Evolutionary conservation across 2,888 invertebrate genomes (phyloP).

Genomic region (Hemithea aestivaria): DNA sequence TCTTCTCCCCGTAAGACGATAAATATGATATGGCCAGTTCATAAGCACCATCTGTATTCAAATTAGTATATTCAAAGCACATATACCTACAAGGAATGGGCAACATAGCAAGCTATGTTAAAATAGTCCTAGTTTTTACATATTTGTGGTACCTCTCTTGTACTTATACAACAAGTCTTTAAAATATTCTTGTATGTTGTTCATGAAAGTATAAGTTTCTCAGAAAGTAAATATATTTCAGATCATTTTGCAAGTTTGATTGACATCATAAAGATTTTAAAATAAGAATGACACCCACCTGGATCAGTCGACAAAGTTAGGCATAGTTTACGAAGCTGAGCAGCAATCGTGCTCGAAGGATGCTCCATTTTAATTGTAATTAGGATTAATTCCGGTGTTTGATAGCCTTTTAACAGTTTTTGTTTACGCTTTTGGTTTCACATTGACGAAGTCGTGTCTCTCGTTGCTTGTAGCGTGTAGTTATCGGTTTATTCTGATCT

Average conservation of each 20-base stretch:
- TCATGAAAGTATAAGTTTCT: conserved; percentile 35
- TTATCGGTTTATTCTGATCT: no score
- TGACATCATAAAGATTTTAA: conserved; percentile 22
- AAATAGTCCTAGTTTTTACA: background rate
- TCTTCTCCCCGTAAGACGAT: conserved; percentile 55
- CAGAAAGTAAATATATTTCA: conserved; percentile 12
- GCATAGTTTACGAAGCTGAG: conserved; percentile 64
- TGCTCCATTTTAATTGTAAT: conserved; percentile 41
- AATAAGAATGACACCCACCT: conserved; percentile 40
- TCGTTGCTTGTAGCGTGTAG: no score
- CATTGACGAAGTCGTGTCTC: no score
- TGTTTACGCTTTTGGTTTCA: no score
- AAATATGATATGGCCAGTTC: conserved; percentile 68
- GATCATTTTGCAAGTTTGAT: conserved; percentile 18
- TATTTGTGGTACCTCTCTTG: conserved; percentile 28
- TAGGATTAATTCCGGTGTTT: no score
- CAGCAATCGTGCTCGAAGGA: conserved; percentile 48
- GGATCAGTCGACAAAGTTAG: conserved; percentile 61
- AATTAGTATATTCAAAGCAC: no score
- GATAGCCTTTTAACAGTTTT: no score
- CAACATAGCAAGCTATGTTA: no score
- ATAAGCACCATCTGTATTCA: conserved; percentile 67
- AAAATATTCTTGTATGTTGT: conserved; percentile 48
- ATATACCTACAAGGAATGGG: no score
- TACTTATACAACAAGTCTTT: conserved; percentile 36